Evolutionary conservation across 2,797 vertebrate species (phyloP).

Genomic region (Mus minutoides): DNA sequence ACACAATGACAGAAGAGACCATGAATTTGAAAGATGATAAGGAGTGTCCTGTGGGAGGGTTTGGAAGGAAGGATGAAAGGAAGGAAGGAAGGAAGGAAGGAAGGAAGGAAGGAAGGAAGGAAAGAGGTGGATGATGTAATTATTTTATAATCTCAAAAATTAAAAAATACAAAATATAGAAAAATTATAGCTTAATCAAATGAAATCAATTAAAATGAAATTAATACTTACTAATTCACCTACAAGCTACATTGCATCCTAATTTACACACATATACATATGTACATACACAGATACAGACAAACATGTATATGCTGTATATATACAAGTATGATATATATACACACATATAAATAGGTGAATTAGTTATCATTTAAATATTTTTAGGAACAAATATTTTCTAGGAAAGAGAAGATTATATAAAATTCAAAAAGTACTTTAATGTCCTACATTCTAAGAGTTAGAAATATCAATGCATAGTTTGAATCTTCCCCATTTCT

Average conservation of each 20-base stretch:
- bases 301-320: background rate
- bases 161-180: background rate
- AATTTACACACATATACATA: background rate
- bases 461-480: background rate
- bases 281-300: background rate
- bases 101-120: background rate
- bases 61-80: background rate
- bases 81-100: background rate
- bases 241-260: background rate
- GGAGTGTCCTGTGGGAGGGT: background rate
- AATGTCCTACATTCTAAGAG: background rate
- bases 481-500: background rate
- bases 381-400: constrained; percentile 10
- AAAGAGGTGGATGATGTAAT: background rate
- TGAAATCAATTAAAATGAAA: background rate
- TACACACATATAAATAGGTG: background rate
- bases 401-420: constrained; percentile 30
- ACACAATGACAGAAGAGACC: background rate
- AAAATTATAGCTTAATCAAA: background rate
- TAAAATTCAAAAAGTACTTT: constrained; percentile 11
- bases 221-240: background rate
- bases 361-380: constrained; percentile 7
- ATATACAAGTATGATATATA: background rate
- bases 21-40: background rate
- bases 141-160: background rate